phyloP scores from a whole-genome alignment of 1,140 invertebrate species.

The Campoletis sonorensis region DNA sequence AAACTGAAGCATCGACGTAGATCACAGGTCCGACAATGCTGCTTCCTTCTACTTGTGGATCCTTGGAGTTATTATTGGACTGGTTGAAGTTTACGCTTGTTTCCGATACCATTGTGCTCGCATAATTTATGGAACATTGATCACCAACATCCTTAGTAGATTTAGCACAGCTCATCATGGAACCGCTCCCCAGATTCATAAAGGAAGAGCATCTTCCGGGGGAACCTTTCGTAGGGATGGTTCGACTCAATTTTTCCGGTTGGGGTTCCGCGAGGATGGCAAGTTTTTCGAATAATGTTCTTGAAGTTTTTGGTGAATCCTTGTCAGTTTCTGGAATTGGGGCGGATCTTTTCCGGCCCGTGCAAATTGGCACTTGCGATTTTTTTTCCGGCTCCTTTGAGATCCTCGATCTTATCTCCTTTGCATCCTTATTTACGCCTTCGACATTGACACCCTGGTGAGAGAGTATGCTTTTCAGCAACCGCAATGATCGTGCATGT shows the following conservation, averaged over 20 bases:
- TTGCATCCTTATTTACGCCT: conserved; percentile 21
- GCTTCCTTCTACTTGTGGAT: neutral
- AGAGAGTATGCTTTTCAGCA: conserved; percentile 53
- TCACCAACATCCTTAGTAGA: conserved; percentile 16
- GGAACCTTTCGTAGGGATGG: neutral
- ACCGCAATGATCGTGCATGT: conserved; percentile 43
- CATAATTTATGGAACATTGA: neutral
- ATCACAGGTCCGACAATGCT: neutral
- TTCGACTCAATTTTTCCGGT: neutral
- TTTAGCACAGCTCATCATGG: neutral
- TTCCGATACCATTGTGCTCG: neutral
- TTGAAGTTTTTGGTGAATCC: conserved; percentile 27
- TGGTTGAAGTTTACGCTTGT: neutral
- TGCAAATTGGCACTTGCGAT: conserved; percentile 5
- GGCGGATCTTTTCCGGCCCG: neutral
- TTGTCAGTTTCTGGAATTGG: neutral
- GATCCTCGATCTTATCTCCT: conserved; percentile 11
- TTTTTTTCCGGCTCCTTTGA: conserved; percentile 2
- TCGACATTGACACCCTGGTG: conserved; percentile 47
- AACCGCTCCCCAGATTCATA: neutral
- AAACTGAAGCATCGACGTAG: conserved; percentile 3
- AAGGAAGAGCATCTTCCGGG: conserved; percentile 3
- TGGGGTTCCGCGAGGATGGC: conserved; percentile 34
- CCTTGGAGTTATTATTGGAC: neutral
- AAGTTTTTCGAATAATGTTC: conserved; percentile 48